These are phyloP conservation scores for Cinclus cinclus DNA, from an alignment of 2,113 vertebrate genomes.

Conservation along the genomic window DNA sequence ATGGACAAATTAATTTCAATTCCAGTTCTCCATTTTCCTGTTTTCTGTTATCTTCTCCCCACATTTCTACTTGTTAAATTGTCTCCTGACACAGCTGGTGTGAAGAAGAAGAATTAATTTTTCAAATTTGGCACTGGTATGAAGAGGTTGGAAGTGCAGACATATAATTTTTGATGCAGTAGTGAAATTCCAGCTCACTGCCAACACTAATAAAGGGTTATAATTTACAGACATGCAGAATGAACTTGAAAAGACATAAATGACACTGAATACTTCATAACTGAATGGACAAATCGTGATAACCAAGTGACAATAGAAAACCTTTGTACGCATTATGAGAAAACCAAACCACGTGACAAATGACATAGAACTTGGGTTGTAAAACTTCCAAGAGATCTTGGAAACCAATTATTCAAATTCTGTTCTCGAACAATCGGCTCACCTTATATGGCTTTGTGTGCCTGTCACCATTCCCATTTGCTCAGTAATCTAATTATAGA, in stretches of 20 bases:
- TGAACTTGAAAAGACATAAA: conserved; percentile 20
- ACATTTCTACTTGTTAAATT: neutral
- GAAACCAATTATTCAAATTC: neutral
- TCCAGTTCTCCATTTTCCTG: neutral
- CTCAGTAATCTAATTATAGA: neutral
- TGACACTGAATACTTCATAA: neutral
- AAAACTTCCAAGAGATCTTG: neutral
- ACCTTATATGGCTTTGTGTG: neutral
- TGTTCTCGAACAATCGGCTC: neutral
- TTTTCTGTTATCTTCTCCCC: neutral
- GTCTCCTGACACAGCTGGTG: neutral
- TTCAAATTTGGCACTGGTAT: neutral
- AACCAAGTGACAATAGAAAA: neutral
- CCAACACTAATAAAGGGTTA: neutral
- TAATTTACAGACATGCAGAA: conserved; percentile 17
- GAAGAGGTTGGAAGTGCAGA: neutral
- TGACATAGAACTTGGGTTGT: neutral
- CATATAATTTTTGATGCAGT: neutral
- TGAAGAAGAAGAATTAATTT: conserved; percentile 19
- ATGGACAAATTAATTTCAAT: neutral
- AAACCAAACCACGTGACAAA: neutral
- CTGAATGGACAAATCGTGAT: neutral
- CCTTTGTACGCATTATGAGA: fast-evolving
- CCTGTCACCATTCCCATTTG: neutral
- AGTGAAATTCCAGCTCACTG: conserved; percentile 1